phyloP scores from a whole-genome alignment of 2,113 vertebrate genomes.

The Pterocles gutturalis region DNA sequence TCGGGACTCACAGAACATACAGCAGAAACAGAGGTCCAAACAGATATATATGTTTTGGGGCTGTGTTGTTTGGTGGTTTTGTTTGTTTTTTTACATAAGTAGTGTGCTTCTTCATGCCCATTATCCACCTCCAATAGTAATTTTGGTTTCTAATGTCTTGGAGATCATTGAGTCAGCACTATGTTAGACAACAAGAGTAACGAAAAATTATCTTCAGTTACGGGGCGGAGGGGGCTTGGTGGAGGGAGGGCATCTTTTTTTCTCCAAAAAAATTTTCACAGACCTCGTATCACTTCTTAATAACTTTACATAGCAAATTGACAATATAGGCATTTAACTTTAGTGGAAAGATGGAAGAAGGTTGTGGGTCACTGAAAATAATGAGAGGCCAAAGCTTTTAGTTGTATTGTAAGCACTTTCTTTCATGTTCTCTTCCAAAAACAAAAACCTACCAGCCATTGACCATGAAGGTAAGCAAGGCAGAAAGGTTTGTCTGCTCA shows the following conservation, averaged over 20 bases:
- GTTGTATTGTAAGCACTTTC: background rate
- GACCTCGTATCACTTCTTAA: background rate
- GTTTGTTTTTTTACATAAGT: background rate
- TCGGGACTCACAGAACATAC: background rate
- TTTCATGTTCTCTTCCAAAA: background rate
- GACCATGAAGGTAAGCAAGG: background rate
- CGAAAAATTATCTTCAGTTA: background rate
- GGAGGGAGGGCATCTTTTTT: too few relatives aligned
- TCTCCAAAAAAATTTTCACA: fast-evolving
- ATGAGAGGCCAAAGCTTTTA: background rate
- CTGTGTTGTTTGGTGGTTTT: too few relatives aligned
- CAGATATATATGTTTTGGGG: too few relatives aligned
- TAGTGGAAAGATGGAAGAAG: background rate
- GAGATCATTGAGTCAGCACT: background rate
- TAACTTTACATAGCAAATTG: background rate
- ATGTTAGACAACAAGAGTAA: background rate
- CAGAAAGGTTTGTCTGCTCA: background rate
- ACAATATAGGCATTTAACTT: background rate
- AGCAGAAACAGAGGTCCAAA: background rate
- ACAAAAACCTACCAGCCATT: background rate
- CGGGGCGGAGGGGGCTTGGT: fast-evolving
- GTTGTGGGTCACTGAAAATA: background rate
- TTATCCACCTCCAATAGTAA: background rate
- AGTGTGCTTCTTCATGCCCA: background rate
- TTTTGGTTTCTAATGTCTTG: background rate